Percentiles rank a stretch among this genome's conserved stretches.
phyloP scores from a whole-genome alignment of 1,140 invertebrate genomes.

The Bombus affinis region DNA sequence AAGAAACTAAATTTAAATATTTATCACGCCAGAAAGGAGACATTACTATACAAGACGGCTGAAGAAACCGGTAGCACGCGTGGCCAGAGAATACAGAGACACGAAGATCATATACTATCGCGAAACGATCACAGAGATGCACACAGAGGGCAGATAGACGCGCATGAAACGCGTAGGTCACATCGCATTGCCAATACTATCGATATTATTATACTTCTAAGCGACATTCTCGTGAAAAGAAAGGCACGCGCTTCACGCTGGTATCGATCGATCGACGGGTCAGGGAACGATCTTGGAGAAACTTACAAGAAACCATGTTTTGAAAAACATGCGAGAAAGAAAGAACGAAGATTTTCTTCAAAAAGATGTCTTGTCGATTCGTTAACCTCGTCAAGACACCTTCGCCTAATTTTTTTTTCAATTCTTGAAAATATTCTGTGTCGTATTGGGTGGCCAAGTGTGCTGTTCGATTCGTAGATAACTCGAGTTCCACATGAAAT shows the following conservation, averaged over 20 bases:
- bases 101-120: not conserved
- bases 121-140: slow-evolving; percentile 3
- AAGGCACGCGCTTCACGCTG: not conserved
- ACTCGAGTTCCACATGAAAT: not conserved
- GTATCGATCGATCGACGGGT: slow-evolving; percentile 14
- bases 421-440: not conserved
- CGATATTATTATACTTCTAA: slow-evolving; percentile 61
- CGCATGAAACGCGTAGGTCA: slow-evolving; percentile 28
- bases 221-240: slow-evolving; percentile 58
- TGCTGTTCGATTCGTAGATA: not conserved
- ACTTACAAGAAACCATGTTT: not conserved
- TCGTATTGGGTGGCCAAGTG: slow-evolving; percentile 27
- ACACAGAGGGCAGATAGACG: not conserved
- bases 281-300: not conserved
- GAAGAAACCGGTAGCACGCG: slow-evolving; percentile 10
- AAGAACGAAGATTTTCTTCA: not conserved
- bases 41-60: too few relatives aligned
- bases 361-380: not conserved
- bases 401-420: not conserved
- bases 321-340: not conserved
- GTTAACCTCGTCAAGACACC: not conserved
- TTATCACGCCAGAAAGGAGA: too few relatives aligned
- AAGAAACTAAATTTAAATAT: too few relatives aligned
- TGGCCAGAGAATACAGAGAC: not conserved
- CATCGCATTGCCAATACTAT: slow-evolving; percentile 79